Conservation (phyloP, 2,797 vertebrate species). For the Gobio occitaniae region DNA sequence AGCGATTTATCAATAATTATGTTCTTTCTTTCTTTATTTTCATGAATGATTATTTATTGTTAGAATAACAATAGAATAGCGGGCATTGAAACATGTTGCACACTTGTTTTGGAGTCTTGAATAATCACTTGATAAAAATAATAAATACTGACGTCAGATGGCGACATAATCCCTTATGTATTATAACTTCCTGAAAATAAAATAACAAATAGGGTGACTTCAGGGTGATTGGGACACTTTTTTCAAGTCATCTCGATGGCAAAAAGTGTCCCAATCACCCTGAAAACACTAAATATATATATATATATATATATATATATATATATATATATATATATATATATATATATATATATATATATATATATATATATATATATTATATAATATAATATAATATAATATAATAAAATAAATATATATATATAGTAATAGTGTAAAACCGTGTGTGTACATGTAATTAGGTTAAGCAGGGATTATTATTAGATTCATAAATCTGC, state of each 20-base stretch:
- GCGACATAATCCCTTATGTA: neutral
- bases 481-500: neutral
- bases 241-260: too few relatives aligned
- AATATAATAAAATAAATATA: too few relatives aligned
- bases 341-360: too few relatives aligned
- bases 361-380: too few relatives aligned
- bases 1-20: neutral
- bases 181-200: too few relatives aligned
- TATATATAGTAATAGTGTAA: neutral
- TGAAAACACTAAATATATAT: too few relatives aligned
- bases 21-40: neutral
- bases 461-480: neutral
- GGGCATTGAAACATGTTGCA: neutral
- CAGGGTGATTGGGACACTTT: too few relatives aligned
- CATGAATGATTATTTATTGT: neutral
- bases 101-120: neutral
- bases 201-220: too few relatives aligned
- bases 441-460: neutral
- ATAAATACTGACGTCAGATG: slow-evolving; percentile 24
- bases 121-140: neutral
- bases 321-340: too few relatives aligned
- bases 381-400: too few relatives aligned
- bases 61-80: neutral
- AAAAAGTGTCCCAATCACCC: too few relatives aligned
- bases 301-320: too few relatives aligned